Evolutionary conservation across 2,113 vertebrate species (phyloP).

Genomic region (Platysteira castanea): DNA sequence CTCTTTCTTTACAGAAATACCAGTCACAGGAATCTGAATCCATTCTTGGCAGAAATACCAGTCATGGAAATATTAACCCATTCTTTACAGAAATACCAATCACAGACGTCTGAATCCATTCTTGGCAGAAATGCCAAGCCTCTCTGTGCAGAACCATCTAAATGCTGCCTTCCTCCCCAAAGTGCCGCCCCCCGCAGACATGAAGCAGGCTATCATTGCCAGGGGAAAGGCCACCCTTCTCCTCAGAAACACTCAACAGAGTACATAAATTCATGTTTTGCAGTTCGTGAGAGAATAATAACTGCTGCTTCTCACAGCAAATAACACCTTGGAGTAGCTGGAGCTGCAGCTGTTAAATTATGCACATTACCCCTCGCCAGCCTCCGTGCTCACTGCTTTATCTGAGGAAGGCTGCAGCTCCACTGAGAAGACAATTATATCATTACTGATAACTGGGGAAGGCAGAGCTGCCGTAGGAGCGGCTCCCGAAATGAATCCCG

Average conservation of each 20-base stretch:
- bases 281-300: neutral
- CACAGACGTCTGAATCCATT: too few relatives aligned
- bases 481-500: neutral
- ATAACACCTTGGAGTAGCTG: neutral
- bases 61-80: neutral
- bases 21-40: too few relatives aligned
- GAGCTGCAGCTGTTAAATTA: neutral
- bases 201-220: neutral
- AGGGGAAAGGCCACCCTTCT: neutral
- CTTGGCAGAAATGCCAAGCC: fast-evolving
- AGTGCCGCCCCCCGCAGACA: neutral
- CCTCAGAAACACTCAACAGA: neutral
- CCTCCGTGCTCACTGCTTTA: neutral
- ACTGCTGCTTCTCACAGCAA: neutral
- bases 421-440: neutral
- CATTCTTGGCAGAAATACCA: neutral
- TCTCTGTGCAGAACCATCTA: neutral
- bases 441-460: neutral
- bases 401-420: neutral
- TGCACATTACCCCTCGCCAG: neutral
- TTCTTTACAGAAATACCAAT: neutral
- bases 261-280: neutral
- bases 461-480: neutral
- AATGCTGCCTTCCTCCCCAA: fast-evolving
- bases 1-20: too few relatives aligned